Base-by-base conservation (phyloP, 2,888 invertebrate genomes). In the Standfussiana lucernea region DNA sequence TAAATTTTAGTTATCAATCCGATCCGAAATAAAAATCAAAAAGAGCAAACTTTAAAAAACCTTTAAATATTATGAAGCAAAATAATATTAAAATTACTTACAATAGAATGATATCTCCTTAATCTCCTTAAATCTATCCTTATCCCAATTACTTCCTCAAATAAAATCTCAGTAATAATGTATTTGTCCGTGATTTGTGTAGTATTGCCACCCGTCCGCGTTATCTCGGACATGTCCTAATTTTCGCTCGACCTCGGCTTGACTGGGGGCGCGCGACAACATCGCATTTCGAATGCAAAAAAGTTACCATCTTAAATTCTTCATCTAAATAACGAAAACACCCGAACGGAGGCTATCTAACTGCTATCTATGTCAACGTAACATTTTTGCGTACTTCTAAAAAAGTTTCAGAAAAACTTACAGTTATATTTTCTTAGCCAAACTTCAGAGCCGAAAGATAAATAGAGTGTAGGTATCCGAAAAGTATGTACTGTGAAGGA, bases 401-500 rank as follows among this genome's bases (percentile, higher is more conserved):
- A 82, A 75, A 77, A 78, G 78, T 86, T 73, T 47, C 67, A 42
- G 50, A 72, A 75, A 83, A 72, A 77, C 68, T 75, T 75, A 68
- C 37, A 50, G 68, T 59, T 64, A 72, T n/a, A 62, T 80, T 86
- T 82, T 72, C 71, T 72, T 45, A 53, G 53, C 72, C 62, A 64
- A 88, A 82, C 66, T 85, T 80, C 70, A 71, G 70, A 80, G n/a
- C 47, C 71, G 24, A 24, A n/a, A 53, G 67, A 85, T 88, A 87
- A 68, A 87, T 85, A 85, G 85, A 86, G 83, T 76, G 93, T 95
- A 95, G 95, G 94, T 94, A 95, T 94, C 88, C 89, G 88, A 93
- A 94, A 94, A 94, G 94, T 94, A 95, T 90, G 94, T 95, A 94
- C 87, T 86, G 93, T 92, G 93, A 88, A 94, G 95, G 93, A 95